A percentile compares a stretch with the other conserved stretches of the same genome.
phyloP scores from a whole-genome alignment of 1,140 invertebrate genomes.

The Drosophila kohkoa region DNA sequence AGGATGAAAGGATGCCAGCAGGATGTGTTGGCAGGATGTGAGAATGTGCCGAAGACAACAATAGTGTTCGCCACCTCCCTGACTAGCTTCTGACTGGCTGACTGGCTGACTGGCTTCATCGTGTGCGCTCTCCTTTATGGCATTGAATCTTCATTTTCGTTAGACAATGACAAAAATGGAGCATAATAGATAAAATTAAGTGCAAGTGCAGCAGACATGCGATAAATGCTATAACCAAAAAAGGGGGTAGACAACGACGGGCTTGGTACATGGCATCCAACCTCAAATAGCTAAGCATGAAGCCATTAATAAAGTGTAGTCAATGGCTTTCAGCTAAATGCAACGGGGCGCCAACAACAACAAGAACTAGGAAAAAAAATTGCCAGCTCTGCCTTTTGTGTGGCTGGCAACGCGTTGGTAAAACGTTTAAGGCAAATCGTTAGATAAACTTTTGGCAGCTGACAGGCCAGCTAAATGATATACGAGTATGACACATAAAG shows the following conservation, averaged over 20 bases:
- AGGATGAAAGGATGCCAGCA: constrained; percentile 5
- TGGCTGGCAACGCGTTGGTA: constrained; percentile 19
- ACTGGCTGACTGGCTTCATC: background rate
- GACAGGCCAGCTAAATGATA: constrained; percentile 27
- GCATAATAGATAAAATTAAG: constrained; percentile 83
- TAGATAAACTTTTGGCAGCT: constrained; percentile 26
- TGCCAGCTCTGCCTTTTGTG: constrained; percentile 24
- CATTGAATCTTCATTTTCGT: constrained; percentile 80
- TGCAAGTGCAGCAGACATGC: constrained; percentile 76
- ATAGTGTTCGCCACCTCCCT: constrained; percentile 21
- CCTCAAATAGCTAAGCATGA: constrained; percentile 42
- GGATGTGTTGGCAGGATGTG: background rate
- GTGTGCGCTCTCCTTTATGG: constrained; percentile 49
- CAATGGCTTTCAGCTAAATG: constrained; percentile 62
- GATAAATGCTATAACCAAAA: constrained; percentile 14
- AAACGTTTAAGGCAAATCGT: constrained; percentile 25
- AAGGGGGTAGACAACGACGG: background rate
- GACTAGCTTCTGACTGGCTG: background rate
- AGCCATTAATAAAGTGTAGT: constrained; percentile 78
- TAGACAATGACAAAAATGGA: constrained; percentile 76
- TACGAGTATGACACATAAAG: constrained; percentile 7
- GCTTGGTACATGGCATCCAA: background rate
- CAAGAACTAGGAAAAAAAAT: constrained; percentile 3
- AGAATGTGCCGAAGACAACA: constrained; percentile 28
- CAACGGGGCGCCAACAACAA: constrained; percentile 15